Base-by-base conservation (phyloP, 2,797 vertebrate genomes). In the Pipistrellus pygmaeus region DNA sequence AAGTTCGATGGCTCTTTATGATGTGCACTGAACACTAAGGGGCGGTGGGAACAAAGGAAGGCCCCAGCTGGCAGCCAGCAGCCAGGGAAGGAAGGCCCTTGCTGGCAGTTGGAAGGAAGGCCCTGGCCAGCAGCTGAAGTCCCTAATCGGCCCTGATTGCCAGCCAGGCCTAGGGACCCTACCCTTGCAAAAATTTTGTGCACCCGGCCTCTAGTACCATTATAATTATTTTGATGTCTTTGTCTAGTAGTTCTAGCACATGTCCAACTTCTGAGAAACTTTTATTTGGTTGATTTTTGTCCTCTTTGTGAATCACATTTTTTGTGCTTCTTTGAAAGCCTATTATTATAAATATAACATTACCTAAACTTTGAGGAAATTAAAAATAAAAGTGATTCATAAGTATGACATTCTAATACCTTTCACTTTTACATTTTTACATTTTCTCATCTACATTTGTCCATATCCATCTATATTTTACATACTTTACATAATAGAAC, bases 301-400 rank as follows among this genome's bases (percentile, higher is more conserved):
- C 32, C n/a, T 48, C 27, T 48, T 46, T 15, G 6, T 72, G 46
- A 88, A 35, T 78, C 27, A 80, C 48, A 73, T 73, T 32, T 85
- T 48, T 48, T 46, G 12, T 80, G 17, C 18, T 73, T 72, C n/a
- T 72, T 80, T 73, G 15, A 14, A 80, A 92, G 38, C 15, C 20
- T 25, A 62, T 62, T 62, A 30, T 62, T 62, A 62, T 62, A 62
- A 62, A 62, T 62, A 62, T 6, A 66, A 78, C 5, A 7, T 80
- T 41, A 73, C 38, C 51, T 88, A 68, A 73, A 41, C 13, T 46
- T 68, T 41, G 8, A 48, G 73, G 30, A 88, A 53, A 71, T 8
- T 84, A 17, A 35, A 51, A 44, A 94, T 68, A 60, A 92, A 92
- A 73, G 44, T 38, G 15, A 88, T 41, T 88, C 12, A 78, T 62